These are phyloP conservation scores for Cyprinella venusta DNA, from an alignment of 2,797 vertebrate species.

Conservation along the genomic window DNA sequence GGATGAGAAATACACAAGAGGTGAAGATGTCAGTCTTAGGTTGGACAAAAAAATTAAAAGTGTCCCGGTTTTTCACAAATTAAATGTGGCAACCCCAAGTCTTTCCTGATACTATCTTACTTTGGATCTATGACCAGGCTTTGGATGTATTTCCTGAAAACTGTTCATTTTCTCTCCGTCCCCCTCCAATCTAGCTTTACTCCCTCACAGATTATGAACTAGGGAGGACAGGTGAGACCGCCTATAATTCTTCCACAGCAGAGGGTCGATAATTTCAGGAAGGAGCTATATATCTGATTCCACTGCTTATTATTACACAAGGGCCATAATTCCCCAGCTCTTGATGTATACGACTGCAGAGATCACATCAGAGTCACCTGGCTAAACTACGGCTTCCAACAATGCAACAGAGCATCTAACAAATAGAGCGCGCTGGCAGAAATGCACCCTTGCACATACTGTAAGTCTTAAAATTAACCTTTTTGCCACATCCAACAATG, in stretches of 20 bases:
- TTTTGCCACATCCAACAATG: neutral
- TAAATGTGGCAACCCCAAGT: neutral
- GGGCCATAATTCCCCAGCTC: slow-evolving; percentile 28
- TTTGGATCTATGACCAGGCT: slow-evolving; percentile 29
- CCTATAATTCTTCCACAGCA: slow-evolving; percentile 40
- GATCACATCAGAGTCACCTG: slow-evolving; percentile 41
- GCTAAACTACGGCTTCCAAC: slow-evolving; percentile 17
- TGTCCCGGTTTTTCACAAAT: too few relatives aligned
- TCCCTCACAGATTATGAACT: slow-evolving; percentile 35
- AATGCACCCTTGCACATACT: neutral
- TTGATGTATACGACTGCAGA: slow-evolving; percentile 40
- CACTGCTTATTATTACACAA: slow-evolving; percentile 43
- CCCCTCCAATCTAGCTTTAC: neutral
- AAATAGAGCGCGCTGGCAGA: neutral
- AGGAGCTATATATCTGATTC: slow-evolving; percentile 34
- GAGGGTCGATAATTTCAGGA: slow-evolving; percentile 47
- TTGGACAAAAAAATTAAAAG: too few relatives aligned
- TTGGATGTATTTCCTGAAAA: slow-evolving; percentile 23
- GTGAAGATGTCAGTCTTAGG: too few relatives aligned
- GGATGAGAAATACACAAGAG: too few relatives aligned
- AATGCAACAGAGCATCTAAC: neutral
- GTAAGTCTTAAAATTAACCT: neutral
- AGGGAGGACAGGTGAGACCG: slow-evolving; percentile 40
- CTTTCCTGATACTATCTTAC: slow-evolving; percentile 39
- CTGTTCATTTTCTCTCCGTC: slow-evolving; percentile 2